These are phyloP conservation scores for Hypomecis atomaria DNA, from an alignment of 2,888 invertebrate genomes.

Conservation along the genomic window DNA sequence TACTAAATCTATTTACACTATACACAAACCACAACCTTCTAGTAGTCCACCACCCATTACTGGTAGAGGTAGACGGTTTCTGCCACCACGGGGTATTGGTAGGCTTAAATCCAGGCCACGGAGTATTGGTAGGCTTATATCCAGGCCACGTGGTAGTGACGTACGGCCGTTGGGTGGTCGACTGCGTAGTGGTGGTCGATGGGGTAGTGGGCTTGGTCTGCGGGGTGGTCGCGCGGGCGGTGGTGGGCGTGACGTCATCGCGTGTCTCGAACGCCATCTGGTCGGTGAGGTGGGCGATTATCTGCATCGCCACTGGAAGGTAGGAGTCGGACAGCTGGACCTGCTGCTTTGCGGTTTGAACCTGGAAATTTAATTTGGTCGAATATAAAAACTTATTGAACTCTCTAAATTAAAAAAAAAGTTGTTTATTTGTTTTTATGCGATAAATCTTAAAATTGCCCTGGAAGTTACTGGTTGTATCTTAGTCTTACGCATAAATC, in stretches of 20 bases:
- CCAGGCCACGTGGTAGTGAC: slow-evolving; percentile 36
- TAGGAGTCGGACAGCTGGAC: slow-evolving; percentile 85
- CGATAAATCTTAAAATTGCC: too few relatives aligned
- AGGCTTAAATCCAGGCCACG: slow-evolving; percentile 19
- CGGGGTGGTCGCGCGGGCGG: slow-evolving; percentile 41
- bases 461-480: too few relatives aligned
- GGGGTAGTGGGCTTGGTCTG: slow-evolving; percentile 42
- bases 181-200: slow-evolving; percentile 34
- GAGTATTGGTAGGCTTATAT: slow-evolving; percentile 37
- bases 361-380: slow-evolving; percentile 56
- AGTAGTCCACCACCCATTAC: slow-evolving; percentile 46
- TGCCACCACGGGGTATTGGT: slow-evolving; percentile 57
- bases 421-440: too few relatives aligned
- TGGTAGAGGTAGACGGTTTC: slow-evolving; percentile 8
- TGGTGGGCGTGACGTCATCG: slow-evolving; percentile 65
- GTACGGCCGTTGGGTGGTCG: slow-evolving; percentile 48
- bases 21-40: slow-evolving; percentile 60
- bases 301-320: slow-evolving; percentile 88
- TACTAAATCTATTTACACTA: background rate
- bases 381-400: background rate
- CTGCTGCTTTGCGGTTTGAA: slow-evolving; percentile 70
- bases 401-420: background rate
- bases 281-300: slow-evolving; percentile 86
- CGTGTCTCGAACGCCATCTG: slow-evolving; percentile 84
- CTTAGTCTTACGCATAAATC: too few relatives aligned